Conservation (phyloP, 2,888 invertebrate genomes). For the Norana najaformis region DNA sequence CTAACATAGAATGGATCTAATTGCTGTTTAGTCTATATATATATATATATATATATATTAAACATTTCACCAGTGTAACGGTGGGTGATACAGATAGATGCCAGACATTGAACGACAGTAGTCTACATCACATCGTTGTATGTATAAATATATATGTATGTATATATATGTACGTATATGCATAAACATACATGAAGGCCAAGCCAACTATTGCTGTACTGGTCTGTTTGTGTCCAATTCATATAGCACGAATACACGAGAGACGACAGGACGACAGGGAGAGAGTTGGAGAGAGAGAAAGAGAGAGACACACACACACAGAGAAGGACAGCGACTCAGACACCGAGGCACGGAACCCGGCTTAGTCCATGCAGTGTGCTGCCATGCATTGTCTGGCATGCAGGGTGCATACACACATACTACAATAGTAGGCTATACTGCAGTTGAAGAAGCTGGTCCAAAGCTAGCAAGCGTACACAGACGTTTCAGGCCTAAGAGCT, state of each 20-base stretch:
- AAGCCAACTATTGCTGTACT: not conserved
- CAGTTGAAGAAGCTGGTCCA: too few species aligned
- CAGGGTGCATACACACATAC: too few species aligned
- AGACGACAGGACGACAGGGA: not conserved
- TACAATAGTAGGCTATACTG: too few species aligned
- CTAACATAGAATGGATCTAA: not conserved
- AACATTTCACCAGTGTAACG: too few species aligned
- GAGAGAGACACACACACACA: not conserved
- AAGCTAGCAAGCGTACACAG: too few species aligned
- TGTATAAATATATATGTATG: not conserved
- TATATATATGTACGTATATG: constrained; percentile 18
- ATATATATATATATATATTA: not conserved
- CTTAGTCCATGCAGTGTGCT: too few species aligned
- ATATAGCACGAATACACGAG: not conserved
- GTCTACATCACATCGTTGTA: too few species aligned
- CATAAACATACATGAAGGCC: not conserved
- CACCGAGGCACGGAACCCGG: not conserved
- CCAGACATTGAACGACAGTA: too few species aligned
- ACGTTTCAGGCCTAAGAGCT: too few species aligned
- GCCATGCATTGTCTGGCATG: too few species aligned
- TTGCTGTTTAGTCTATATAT: not conserved
- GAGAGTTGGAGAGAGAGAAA: not conserved
- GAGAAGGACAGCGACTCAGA: not conserved
- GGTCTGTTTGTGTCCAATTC: not conserved
- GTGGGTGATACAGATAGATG: too few species aligned